A percentile compares a stretch with the other conserved stretches of the same genome.
Evolutionary conservation across 2,797 vertebrate species (phyloP).

Genomic region (Takifugu rubripes): DNA sequence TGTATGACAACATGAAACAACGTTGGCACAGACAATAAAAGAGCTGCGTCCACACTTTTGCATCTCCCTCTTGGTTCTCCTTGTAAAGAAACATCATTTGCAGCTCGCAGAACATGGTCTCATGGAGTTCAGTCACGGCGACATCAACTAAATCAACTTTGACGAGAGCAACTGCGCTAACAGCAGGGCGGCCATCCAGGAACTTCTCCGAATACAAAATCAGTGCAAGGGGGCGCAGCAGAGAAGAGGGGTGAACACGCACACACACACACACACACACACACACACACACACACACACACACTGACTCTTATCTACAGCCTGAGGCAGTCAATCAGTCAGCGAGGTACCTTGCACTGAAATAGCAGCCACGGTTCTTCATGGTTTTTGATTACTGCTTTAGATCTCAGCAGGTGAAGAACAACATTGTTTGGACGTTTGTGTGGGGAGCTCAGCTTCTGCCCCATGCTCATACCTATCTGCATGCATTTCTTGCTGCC

Average conservation of each 20-base stretch:
- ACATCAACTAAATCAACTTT: constrained; percentile 55
- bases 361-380: constrained; percentile 42
- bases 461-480: constrained; percentile 36
- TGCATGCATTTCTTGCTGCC: constrained; percentile 47
- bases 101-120: constrained; percentile 36
- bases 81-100: constrained; percentile 65
- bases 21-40: constrained; percentile 8
- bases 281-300: constrained; percentile 14
- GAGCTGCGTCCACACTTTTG: constrained; percentile 21
- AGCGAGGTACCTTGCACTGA: constrained; percentile 38
- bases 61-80: constrained; percentile 20
- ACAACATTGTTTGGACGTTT: constrained; percentile 45
- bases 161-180: constrained; percentile 36
- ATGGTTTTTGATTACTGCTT: constrained; percentile 56
- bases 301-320: constrained; percentile 44
- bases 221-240: constrained; percentile 34
- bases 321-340: constrained; percentile 45
- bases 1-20: constrained; percentile 4
- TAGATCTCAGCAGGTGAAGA: constrained; percentile 64
- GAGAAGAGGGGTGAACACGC: constrained; percentile 17
- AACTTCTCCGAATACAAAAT: constrained; percentile 44
- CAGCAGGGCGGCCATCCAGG: constrained; percentile 50
- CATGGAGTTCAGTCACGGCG: constrained; percentile 32
- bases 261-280: constrained; percentile 18
- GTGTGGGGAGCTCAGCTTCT: constrained; percentile 22